These are phyloP conservation scores for Aleadryas rufinucha DNA, from an alignment of 2,113 vertebrate species.

Conservation along the genomic window DNA sequence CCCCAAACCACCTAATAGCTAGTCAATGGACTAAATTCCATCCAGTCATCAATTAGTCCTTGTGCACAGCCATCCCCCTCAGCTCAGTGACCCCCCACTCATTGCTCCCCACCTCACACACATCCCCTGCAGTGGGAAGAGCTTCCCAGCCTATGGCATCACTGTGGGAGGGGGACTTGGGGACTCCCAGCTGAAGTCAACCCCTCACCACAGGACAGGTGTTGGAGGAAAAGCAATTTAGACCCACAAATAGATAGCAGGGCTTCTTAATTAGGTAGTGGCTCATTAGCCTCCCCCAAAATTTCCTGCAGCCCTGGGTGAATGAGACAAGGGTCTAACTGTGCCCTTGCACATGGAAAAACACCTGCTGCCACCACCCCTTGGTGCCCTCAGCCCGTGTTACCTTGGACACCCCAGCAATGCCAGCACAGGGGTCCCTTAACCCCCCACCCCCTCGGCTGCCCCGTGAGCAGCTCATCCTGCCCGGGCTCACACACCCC, in stretches of 20 bases:
- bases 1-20: not conserved
- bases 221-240: not conserved
- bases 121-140: fast-evolving
- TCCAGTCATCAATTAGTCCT: fast-evolving
- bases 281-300: not conserved
- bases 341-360: fast-evolving
- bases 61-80: not conserved
- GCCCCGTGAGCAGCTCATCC: fast-evolving
- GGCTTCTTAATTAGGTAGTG: not conserved
- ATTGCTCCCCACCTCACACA: fast-evolving
- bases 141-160: not conserved
- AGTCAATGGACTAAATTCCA: not conserved
- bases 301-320: not conserved
- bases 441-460: fast-evolving
- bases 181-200: not conserved
- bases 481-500: not conserved
- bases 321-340: fast-evolving
- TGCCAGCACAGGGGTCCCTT: not conserved
- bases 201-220: fast-evolving
- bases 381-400: not conserved
- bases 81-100: fast-evolving
- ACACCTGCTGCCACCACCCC: not conserved
- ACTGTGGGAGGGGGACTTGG: fast-evolving
- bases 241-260: not conserved
- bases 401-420: not conserved